phyloP scores from a whole-genome alignment of 1,140 invertebrate species.

The Phymastichus coffea region DNA sequence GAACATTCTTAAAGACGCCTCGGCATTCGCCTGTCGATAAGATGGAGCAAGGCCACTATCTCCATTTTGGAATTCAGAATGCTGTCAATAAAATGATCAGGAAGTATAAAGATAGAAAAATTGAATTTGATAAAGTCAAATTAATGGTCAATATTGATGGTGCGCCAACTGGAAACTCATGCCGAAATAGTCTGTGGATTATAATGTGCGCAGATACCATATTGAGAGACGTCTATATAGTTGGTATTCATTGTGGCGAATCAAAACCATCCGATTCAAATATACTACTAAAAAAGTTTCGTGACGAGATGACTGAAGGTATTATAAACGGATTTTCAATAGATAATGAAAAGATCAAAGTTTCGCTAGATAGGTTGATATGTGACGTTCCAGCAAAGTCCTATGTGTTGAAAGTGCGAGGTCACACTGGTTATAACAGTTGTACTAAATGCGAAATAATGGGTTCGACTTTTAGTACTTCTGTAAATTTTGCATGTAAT shows the following conservation, averaged over 20 bases:
- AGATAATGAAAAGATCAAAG: neutral
- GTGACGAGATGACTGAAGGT: constrained; percentile 27
- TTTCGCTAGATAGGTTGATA: constrained; percentile 21
- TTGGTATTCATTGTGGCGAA: constrained; percentile 30
- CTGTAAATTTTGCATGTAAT: no score
- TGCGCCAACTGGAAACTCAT: neutral
- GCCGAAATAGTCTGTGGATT: neutral
- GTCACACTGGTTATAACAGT: constrained; percentile 41
- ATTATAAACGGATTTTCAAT: neutral
- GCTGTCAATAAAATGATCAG: neutral
- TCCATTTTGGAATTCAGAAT: neutral
- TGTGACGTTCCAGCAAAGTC: constrained; percentile 49
- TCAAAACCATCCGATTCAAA: constrained; percentile 27
- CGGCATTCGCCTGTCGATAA: neutral
- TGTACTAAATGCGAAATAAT: constrained; percentile 43
- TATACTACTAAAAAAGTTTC: constrained; percentile 27
- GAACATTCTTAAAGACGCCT: constrained; percentile 17
- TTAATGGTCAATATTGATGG: neutral
- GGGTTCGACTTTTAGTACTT: no score
- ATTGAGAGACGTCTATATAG: constrained; percentile 26
- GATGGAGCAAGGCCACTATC: neutral
- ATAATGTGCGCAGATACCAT: constrained; percentile 2
- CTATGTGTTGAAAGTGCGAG: constrained; percentile 42
- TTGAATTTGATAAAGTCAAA: neutral
- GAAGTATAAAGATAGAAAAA: neutral